Evolutionary conservation across 2,113 vertebrate genomes (phyloP).

Genomic region (Dasyprocta punctata): DNA sequence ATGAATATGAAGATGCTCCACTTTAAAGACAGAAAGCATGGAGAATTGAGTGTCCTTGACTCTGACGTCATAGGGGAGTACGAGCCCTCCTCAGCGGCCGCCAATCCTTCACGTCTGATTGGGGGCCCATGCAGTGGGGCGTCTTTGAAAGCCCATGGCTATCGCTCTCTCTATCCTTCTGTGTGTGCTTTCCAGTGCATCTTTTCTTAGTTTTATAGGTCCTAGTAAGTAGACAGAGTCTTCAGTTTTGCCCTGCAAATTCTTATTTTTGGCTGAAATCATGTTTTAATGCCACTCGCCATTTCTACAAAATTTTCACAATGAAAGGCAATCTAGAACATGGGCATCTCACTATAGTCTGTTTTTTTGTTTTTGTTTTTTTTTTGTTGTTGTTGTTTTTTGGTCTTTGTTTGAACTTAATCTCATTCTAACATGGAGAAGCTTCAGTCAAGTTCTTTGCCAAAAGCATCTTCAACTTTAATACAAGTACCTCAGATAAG

Average conservation of each 20-base stretch:
- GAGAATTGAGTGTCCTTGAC: not conserved
- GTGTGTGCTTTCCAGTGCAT: rapidly evolving
- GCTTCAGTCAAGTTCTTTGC: not conserved
- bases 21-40: not conserved
- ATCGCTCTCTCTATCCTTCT: not conserved
- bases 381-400: no score
- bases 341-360: not conserved
- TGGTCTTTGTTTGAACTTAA: not conserved
- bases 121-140: rapidly evolving
- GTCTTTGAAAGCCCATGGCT: not conserved
- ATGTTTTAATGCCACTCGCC: not conserved
- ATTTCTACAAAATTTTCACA: not conserved
- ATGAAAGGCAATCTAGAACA: not conserved
- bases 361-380: no score
- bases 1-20: not conserved
- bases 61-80: not conserved
- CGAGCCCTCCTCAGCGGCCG: not conserved
- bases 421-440: not conserved
- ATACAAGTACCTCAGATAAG: not conserved
- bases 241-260: not conserved
- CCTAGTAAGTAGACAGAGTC: not conserved
- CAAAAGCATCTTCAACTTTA: not conserved
- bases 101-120: not conserved
- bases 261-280: not conserved
- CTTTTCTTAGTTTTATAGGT: not conserved